A percentile compares a stretch with the other conserved stretches of the same genome.
Evolutionary conservation across 2,888 invertebrate species (phyloP).

Genomic region (Acanthosepion lycidas): DNA sequence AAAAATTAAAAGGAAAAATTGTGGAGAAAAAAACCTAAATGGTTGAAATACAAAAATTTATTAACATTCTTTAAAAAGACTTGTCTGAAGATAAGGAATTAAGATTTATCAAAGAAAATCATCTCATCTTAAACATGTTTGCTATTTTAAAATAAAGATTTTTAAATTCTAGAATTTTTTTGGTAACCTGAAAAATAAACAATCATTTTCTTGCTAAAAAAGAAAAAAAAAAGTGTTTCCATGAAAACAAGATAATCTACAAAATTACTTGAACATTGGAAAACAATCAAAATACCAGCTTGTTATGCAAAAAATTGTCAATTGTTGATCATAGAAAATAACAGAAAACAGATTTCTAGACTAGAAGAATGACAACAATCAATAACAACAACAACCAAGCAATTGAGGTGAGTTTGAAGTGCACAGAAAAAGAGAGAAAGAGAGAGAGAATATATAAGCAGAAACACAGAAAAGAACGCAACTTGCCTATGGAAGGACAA

Average conservation of each 20-base stretch:
- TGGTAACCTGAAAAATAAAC: not conserved
- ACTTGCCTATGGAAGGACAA: constrained; percentile 15
- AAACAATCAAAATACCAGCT: not conserved
- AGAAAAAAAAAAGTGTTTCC: not conserved
- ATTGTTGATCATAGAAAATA: not conserved
- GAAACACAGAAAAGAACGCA: not conserved
- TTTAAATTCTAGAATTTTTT: not conserved
- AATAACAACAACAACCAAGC: not conserved
- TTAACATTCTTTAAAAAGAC: no score
- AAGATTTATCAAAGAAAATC: not conserved
- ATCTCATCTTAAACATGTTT: not conserved
- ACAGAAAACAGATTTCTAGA: not conserved
- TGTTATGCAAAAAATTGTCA: not conserved
- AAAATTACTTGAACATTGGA: not conserved
- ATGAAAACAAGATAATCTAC: not conserved
- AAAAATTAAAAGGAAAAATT: no score
- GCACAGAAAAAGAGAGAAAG: not conserved
- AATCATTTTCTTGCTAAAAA: not conserved
- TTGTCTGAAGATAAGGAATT: no score
- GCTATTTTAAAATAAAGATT: not conserved
- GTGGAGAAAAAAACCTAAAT: no score
- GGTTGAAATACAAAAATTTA: no score
- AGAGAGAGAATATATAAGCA: not conserved
- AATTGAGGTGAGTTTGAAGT: not conserved
- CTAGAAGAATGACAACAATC: not conserved